A percentile compares a stretch with the other conserved stretches of the same genome.
phyloP scores from a whole-genome alignment of 1,140 invertebrate species.

The Saxidomus purpurata region DNA sequence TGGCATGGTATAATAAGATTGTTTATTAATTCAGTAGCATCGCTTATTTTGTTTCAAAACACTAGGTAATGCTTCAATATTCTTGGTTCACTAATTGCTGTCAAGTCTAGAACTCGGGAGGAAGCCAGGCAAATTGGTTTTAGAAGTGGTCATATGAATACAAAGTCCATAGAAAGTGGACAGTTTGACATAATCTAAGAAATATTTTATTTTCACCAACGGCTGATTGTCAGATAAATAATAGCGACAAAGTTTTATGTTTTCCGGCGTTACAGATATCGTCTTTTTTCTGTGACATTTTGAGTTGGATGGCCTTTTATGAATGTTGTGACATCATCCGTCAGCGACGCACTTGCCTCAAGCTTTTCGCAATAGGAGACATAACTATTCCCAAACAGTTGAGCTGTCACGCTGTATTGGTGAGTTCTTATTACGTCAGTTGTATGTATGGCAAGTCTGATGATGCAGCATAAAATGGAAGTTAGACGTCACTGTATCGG shows the following conservation, averaged over 20 bases:
- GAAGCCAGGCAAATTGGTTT: background rate
- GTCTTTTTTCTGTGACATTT: background rate
- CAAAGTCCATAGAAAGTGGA: background rate
- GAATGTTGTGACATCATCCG: no score
- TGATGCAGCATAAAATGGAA: no score
- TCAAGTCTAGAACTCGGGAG: background rate
- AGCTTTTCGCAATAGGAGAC: no score
- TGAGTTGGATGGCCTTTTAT: no score
- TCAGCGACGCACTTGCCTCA: no score
- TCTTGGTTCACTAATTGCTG: background rate
- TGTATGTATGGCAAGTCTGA: no score
- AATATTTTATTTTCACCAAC: background rate
- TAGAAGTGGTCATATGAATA: background rate
- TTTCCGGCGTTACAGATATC: background rate
- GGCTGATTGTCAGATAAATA: background rate
- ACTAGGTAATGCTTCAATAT: constrained; percentile 18
- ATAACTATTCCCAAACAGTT: no score
- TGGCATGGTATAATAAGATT: constrained; percentile 1
- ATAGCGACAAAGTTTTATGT: background rate
- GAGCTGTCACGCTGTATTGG: no score
- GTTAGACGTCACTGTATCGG: no score
- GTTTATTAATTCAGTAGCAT: constrained; percentile 17
- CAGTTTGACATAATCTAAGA: background rate
- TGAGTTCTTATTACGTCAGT: no score
- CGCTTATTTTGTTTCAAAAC: background rate